Evolutionary conservation across 2,888 invertebrate genomes (phyloP).

Genomic region (Nycteola revayana): DNA sequence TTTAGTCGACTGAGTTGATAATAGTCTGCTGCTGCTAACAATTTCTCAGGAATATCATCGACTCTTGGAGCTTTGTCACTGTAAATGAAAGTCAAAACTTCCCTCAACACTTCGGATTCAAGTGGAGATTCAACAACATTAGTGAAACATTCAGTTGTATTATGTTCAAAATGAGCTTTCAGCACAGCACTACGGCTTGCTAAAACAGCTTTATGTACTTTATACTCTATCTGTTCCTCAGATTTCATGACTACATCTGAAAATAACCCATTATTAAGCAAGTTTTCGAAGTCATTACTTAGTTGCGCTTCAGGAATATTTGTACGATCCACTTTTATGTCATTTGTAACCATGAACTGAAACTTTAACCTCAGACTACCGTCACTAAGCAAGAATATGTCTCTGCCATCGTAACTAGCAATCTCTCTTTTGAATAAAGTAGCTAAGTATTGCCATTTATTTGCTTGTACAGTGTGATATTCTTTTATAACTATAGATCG

Average conservation of each 20-base stretch:
- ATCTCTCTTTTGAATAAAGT: constrained; percentile 67
- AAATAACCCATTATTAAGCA: constrained; percentile 61
- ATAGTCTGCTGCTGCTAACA: constrained; percentile 70
- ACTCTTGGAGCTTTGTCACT: constrained; percentile 70
- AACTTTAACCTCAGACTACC: constrained; percentile 68
- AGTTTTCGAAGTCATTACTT: constrained; percentile 65
- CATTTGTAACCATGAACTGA: constrained; percentile 68
- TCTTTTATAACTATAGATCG: constrained; percentile 68
- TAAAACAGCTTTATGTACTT: constrained; percentile 68
- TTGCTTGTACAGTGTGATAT: constrained; percentile 66
- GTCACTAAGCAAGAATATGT: constrained; percentile 59
- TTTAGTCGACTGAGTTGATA: constrained; percentile 68
- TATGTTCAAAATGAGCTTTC: constrained; percentile 72
- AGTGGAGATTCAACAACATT: constrained; percentile 65
- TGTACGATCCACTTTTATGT: constrained; percentile 58
- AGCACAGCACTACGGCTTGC: constrained; percentile 69
- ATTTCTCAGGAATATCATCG: constrained; percentile 68
- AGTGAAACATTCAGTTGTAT: constrained; percentile 65
- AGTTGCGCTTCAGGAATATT: constrained; percentile 59
- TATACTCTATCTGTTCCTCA: constrained; percentile 59
- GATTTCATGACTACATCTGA: constrained; percentile 72
- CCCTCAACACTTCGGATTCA: constrained; percentile 62
- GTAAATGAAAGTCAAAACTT: constrained; percentile 69
- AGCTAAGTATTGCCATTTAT: constrained; percentile 73
- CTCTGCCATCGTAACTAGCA: constrained; percentile 54